Percentiles rank a stretch among this genome's conserved stretches.
phyloP scores from a whole-genome alignment of 2,888 invertebrate genomes.

The Bhutanitis thaidina region DNA sequence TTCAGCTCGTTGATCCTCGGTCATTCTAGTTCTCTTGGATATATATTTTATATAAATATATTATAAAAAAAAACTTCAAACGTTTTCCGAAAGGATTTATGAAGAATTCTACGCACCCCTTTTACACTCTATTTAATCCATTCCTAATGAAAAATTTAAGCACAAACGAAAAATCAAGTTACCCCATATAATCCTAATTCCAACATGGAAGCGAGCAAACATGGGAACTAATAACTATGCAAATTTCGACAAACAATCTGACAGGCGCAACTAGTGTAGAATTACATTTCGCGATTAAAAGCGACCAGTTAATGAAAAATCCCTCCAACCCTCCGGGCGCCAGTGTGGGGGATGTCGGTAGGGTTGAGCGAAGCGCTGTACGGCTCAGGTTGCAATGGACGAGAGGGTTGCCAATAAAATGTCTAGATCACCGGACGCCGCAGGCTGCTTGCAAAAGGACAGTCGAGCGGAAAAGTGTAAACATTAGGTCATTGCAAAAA shows the following conservation, averaged over 20 bases:
- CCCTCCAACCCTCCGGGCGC: constrained; percentile 9
- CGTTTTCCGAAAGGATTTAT: neutral
- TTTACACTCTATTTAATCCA: constrained; percentile 4
- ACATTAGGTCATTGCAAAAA: no score
- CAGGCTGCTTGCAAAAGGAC: constrained; percentile 31
- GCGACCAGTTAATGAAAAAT: constrained; percentile 18
- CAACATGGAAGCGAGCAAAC: constrained; percentile 12
- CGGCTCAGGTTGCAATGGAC: constrained; percentile 20
- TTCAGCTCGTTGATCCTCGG: no score
- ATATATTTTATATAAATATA: no score
- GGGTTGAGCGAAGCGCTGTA: neutral
- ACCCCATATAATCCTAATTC: constrained; percentile 12
- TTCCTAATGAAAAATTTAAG: constrained; percentile 13
- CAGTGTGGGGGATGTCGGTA: neutral
- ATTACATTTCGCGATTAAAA: constrained; percentile 23
- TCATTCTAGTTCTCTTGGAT: no score
- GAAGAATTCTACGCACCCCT: neutral
- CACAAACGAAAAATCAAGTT: constrained; percentile 4
- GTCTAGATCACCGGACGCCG: constrained; percentile 45
- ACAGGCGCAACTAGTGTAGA: constrained; percentile 40
- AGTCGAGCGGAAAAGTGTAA: constrained; percentile 15
- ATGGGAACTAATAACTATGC: constrained; percentile 52
- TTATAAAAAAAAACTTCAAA: no score
- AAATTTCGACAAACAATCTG: constrained; percentile 56
- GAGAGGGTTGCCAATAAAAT: constrained; percentile 39